Conservation (phyloP, 2,888 invertebrate genomes). For the Tenthredo mesomela region DNA sequence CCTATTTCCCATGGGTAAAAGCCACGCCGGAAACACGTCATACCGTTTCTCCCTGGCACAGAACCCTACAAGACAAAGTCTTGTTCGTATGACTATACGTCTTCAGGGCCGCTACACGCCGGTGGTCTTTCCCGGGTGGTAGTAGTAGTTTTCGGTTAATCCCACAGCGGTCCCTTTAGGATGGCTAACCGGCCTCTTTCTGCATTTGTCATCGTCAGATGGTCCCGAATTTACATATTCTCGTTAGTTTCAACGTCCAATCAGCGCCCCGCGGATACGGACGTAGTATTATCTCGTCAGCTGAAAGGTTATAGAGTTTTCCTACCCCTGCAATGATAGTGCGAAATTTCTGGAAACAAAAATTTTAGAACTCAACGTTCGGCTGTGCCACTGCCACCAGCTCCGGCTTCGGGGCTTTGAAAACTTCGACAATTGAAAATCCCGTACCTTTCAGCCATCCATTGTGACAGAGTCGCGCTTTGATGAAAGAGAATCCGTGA, state of each 20-base stretch:
- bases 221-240: conserved; percentile 34
- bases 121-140: not conserved
- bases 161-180: conserved; percentile 25
- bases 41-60: conserved; percentile 15
- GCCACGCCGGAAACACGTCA: conserved; percentile 39
- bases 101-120: not conserved
- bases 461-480: conserved; percentile 38
- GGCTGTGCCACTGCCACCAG: not conserved
- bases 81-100: conserved; percentile 15
- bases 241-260: conserved; percentile 23
- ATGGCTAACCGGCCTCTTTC: conserved; percentile 8
- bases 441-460: conserved; percentile 36
- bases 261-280: not conserved
- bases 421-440: conserved; percentile 42
- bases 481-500: conserved; percentile 39
- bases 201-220: conserved; percentile 44
- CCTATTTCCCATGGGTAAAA: conserved; percentile 59
- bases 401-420: conserved; percentile 3
- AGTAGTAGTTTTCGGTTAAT: conserved; percentile 26
- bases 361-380: not conserved
- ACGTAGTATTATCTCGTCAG: conserved; percentile 9
- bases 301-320: not conserved
- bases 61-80: conserved; percentile 36
- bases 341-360: not conserved
- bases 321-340: not conserved